phyloP scores from a whole-genome alignment of 2,797 vertebrate species.

The Rhinatrema bivittatum region DNA sequence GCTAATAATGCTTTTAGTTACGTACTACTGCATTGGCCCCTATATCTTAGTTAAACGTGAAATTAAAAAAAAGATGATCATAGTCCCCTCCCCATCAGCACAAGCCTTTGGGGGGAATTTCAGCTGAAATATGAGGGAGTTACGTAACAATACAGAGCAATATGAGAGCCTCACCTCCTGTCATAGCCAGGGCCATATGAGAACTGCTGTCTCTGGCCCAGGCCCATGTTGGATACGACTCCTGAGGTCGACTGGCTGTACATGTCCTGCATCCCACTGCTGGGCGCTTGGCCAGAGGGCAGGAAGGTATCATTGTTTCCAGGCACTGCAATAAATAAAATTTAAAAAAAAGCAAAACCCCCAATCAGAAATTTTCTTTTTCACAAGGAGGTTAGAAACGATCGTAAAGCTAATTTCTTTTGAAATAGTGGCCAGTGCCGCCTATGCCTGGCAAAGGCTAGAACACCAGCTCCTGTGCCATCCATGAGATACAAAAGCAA shows the following conservation, averaged over 20 bases:
- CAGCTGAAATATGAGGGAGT: too few species aligned
- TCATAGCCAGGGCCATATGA: constrained; percentile 83
- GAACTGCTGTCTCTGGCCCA: constrained; percentile 89
- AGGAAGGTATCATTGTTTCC: constrained; percentile 85
- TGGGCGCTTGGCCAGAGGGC: constrained; percentile 78
- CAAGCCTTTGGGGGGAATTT: too few species aligned
- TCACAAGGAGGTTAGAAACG: constrained; percentile 1
- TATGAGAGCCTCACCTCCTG: constrained; percentile 71
- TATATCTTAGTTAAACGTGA: too few species aligned
- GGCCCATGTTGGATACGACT: too few species aligned
- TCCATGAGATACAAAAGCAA: background rate
- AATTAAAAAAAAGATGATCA: too few species aligned
- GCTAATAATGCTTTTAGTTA: too few species aligned
- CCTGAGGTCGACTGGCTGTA: constrained; percentile 78
- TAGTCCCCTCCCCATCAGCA: too few species aligned
- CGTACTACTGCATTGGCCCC: too few species aligned
- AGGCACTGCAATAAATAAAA: constrained; percentile 65
- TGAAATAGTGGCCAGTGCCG: constrained; percentile 26
- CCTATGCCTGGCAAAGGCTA: constrained; percentile 16
- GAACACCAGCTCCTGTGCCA: constrained; percentile 12
- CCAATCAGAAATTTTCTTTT: constrained; percentile 20
- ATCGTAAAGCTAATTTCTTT: constrained; percentile 17
- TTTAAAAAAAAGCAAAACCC: background rate
- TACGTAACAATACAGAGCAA: too few species aligned
- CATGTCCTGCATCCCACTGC: constrained; percentile 85